phyloP scores from a whole-genome alignment of 2,797 vertebrate species.

The Tragelaphus oryx region DNA sequence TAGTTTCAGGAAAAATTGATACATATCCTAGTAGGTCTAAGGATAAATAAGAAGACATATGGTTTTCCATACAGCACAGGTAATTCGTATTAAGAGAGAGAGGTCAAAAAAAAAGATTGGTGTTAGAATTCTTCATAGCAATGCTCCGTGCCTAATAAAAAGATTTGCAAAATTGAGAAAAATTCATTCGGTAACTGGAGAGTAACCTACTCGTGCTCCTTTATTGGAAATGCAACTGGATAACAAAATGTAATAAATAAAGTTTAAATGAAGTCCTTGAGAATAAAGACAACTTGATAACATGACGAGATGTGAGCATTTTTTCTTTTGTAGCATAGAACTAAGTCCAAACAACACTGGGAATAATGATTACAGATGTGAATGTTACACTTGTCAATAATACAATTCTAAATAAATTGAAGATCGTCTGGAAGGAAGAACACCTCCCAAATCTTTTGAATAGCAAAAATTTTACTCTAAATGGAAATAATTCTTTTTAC shows the following conservation, averaged over 20 bases:
- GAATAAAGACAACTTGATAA: not conserved
- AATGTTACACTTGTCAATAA: not conserved
- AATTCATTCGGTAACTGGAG: not conserved
- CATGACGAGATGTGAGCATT: not conserved
- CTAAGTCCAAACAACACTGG: not conserved
- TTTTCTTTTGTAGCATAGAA: not conserved
- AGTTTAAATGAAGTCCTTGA: not conserved
- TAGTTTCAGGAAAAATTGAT: not conserved
- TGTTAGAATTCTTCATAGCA: not conserved
- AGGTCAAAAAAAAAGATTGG: not conserved
- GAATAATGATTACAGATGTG: not conserved
- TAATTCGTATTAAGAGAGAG: not conserved
- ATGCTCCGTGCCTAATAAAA: not conserved
- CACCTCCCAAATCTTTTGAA: not conserved
- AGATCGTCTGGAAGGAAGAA: not conserved
- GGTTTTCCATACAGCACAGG: not conserved
- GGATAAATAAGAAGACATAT: not conserved
- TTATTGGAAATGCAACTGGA: slow-evolving; percentile 11
- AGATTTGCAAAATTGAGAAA: not conserved
- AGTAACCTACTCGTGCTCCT: not conserved
- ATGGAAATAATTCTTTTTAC: not conserved
- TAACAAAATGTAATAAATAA: not conserved
- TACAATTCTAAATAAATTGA: not conserved
- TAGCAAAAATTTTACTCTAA: not conserved
- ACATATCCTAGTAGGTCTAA: not conserved